Percentiles rank a stretch among this genome's conserved stretches.
Conservation (phyloP, 2,113 vertebrate genomes). For the Grantiella picta region DNA sequence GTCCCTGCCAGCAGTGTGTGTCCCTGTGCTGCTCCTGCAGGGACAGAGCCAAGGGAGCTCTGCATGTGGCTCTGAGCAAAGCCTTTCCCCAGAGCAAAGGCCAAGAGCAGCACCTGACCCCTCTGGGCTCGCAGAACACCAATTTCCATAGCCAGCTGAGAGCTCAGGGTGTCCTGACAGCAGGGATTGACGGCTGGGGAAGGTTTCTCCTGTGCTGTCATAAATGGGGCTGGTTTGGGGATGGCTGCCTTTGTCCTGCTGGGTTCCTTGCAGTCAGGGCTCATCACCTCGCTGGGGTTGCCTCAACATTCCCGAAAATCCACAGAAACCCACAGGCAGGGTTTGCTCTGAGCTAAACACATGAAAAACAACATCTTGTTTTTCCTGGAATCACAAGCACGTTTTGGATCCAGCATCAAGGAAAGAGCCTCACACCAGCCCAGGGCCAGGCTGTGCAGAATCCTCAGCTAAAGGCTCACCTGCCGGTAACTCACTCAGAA, state of each 20-base stretch:
- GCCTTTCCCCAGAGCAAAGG: not conserved
- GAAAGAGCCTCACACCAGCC: not conserved
- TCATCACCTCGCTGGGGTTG: not conserved
- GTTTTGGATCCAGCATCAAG: not conserved
- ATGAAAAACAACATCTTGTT: accelerated
- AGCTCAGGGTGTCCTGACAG: accelerated
- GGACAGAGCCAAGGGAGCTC: not conserved
- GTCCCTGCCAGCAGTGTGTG: not conserved
- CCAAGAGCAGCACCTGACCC: not conserved
- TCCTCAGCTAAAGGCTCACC: accelerated
- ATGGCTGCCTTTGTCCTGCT: not conserved
- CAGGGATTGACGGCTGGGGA: accelerated
- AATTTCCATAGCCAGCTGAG: accelerated
- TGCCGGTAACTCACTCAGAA: accelerated
- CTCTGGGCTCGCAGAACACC: accelerated
- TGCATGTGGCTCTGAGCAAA: not conserved
- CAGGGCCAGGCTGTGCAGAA: not conserved
- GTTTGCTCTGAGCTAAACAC: not conserved
- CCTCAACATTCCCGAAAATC: not conserved
- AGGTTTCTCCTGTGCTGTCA: not conserved
- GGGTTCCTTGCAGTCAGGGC: not conserved
- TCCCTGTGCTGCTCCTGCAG: not conserved
- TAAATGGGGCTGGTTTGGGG: accelerated
- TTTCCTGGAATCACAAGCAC: accelerated
- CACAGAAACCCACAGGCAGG: not conserved